Conservation (phyloP, 2,797 vertebrate genomes). For the Ctenopoma kingsleyae region DNA sequence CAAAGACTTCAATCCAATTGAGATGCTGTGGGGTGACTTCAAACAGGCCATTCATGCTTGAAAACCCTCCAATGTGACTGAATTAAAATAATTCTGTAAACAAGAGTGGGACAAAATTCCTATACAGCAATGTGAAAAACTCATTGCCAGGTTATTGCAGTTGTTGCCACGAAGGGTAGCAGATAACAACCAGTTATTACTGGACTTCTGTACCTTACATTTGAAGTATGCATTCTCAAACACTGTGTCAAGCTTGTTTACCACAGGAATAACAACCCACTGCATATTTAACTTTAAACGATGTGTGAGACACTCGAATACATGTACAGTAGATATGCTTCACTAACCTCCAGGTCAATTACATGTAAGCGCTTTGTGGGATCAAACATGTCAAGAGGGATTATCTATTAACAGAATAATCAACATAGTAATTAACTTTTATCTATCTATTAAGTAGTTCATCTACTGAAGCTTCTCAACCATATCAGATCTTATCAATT, state of each 20-base stretch:
- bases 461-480: slow-evolving; percentile 48
- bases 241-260: not conserved
- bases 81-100: too few species aligned
- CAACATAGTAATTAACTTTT: slow-evolving; percentile 58
- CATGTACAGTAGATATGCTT: slow-evolving; percentile 9
- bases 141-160: too few species aligned
- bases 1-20: too few species aligned
- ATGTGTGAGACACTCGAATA: not conserved
- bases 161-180: too few species aligned
- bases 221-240: not conserved
- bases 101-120: too few species aligned
- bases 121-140: too few species aligned
- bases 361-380: slow-evolving; percentile 4
- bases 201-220: not conserved
- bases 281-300: not conserved
- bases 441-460: slow-evolving; percentile 49
- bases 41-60: too few species aligned
- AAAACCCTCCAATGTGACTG: too few species aligned
- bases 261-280: not conserved
- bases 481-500: slow-evolving; percentile 37
- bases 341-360: slow-evolving; percentile 13
- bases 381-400: slow-evolving; percentile 38
- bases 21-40: too few species aligned
- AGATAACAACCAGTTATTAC: too few species aligned
- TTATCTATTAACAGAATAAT: slow-evolving; percentile 56